phyloP scores from a whole-genome alignment of 1,140 invertebrate genomes.

The Heliconius himera region DNA sequence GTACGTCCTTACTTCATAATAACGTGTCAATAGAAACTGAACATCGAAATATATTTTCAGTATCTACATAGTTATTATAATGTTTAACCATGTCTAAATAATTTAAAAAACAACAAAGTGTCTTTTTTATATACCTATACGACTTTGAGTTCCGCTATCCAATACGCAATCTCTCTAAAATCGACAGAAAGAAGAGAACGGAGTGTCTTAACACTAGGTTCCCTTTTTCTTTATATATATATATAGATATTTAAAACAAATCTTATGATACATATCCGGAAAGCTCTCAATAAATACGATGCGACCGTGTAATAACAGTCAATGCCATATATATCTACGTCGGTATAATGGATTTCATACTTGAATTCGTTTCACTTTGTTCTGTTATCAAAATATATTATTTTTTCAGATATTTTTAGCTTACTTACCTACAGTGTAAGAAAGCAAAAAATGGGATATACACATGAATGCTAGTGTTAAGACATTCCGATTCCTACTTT shows the following conservation, averaged over 20 bases:
- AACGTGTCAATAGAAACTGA: too few species aligned
- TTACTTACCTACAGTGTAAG: too few species aligned
- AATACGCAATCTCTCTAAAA: not conserved
- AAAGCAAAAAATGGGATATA: too few species aligned
- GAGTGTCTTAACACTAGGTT: not conserved
- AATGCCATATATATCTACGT: not conserved
- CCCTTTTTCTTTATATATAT: not conserved
- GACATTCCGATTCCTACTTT: too few species aligned
- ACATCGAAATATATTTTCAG: too few species aligned
- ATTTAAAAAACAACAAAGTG: too few species aligned
- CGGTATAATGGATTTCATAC: not conserved
- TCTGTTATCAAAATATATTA: not conserved
- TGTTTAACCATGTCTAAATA: too few species aligned
- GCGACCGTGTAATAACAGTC: not conserved
- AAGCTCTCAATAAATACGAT: not conserved
- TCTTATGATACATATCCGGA: not conserved
- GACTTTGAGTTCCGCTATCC: not conserved
- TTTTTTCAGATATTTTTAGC: not conserved
- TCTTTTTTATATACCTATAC: too few species aligned
- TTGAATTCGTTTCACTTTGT: slow-evolving; percentile 2
- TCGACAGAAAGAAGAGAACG: not conserved
- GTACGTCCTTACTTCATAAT: too few species aligned
- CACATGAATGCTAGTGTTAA: too few species aligned
- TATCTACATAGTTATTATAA: too few species aligned
- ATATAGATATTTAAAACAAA: not conserved